A percentile compares a stretch with the other conserved stretches of the same genome.
Conservation (phyloP, 2,888 invertebrate genomes). For the Harpalus rubripes region DNA sequence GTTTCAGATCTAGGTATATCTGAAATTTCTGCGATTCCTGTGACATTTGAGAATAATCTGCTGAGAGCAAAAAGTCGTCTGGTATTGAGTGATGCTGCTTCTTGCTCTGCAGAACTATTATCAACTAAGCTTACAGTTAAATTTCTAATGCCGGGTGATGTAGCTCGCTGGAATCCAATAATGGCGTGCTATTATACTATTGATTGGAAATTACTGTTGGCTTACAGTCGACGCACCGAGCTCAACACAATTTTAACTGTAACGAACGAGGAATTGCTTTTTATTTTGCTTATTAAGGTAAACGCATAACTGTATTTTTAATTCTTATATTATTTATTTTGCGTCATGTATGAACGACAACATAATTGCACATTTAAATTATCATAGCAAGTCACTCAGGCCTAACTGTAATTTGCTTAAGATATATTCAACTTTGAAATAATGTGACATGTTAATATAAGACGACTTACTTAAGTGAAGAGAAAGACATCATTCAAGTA, state of each 20-base stretch:
- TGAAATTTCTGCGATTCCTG: background rate
- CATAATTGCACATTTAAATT: constrained; percentile 38
- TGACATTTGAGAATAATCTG: constrained; percentile 12
- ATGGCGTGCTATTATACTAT: constrained; percentile 46
- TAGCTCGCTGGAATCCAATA: constrained; percentile 47
- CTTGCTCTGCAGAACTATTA: constrained; percentile 41
- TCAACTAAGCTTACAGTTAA: constrained; percentile 47
- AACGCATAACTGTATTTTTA: constrained; percentile 41
- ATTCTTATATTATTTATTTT: constrained; percentile 47
- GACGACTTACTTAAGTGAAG: background rate
- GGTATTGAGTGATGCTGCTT: constrained; percentile 13
- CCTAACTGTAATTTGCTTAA: constrained; percentile 19
- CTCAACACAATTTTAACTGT: constrained; percentile 49
- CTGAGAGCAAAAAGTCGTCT: constrained; percentile 19
- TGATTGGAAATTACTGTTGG: constrained; percentile 43
- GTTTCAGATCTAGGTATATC: background rate
- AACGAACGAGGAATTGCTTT: constrained; percentile 37
- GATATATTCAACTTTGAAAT: constrained; percentile 1
- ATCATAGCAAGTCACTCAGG: constrained; percentile 16
- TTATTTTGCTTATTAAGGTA: constrained; percentile 46
- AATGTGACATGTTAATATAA: constrained; percentile 7
- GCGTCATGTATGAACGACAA: constrained; percentile 25
- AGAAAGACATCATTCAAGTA: background rate
- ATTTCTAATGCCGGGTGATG: constrained; percentile 39
- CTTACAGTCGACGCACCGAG: constrained; percentile 15